Base-by-base conservation (phyloP, 2,888 invertebrate species). In the Scaptomyza tumidula region DNA sequence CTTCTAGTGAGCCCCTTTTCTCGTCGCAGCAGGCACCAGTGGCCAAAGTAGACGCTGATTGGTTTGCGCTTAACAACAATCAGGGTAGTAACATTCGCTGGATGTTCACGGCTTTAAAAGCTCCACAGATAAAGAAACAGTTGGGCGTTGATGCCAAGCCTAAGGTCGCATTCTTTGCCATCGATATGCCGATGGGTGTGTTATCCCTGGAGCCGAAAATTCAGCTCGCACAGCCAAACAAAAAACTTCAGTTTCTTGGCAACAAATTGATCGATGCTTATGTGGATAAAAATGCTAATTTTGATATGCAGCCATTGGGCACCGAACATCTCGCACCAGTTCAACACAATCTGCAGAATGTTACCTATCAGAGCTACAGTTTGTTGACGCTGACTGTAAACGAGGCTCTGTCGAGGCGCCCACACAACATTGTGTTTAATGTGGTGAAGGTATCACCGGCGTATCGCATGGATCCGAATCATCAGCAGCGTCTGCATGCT, bases 401-500 rank as follows among this genome's bases (percentile, higher is more conserved):
- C 10, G 46, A 60, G 6, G 1, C 9, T 3, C 16, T 35, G 6
- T 13, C 56, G 0, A 7, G 4, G 16, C 13, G 7, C 0, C 50
- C 41, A 0, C 27, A 29, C 10, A 11, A 19, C 0, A 6, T 37
- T 0, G 37, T 44, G n/a, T 31, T 43, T 9, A 33, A 46, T 16
- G 60, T 66, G 6, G 31, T 48, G 1, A 33, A 33, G 0, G 14
- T 52, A 0, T 63, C 66, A 37, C 48, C 61, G 0, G 14, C 27
- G 0, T 41, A 52, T 14, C 0, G 44, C 35, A 61, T 78, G 1
- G 44, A 24, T 1, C 6, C 41, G 0, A 27, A 46, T 1, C 60
- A 59, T 13, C 67, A 62, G 64, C 46, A 54, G n/a, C 68, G 57
- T 0, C 46, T 75, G 13, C 67, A 64, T 44, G 24, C 60, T 14